phyloP scores from a whole-genome alignment of 2,888 invertebrate species.

The Ophion costatus region DNA sequence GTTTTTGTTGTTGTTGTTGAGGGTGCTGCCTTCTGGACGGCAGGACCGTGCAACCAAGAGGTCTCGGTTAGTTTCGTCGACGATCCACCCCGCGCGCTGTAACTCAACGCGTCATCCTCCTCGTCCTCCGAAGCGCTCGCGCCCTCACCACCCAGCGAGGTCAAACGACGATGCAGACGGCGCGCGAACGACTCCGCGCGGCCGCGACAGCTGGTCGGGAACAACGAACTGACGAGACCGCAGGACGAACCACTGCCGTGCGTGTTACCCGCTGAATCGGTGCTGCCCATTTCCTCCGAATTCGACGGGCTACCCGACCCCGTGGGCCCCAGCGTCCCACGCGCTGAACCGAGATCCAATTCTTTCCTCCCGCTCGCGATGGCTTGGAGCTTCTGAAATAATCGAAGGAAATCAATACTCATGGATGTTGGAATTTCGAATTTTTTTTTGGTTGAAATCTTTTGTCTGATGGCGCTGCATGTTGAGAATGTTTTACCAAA shows the following conservation, averaged over 20 bases:
- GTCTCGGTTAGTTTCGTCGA: slow-evolving; percentile 73
- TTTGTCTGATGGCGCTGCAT: no score
- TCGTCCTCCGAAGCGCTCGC: slow-evolving; percentile 59
- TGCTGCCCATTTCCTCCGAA: slow-evolving; percentile 75
- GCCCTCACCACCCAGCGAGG: slow-evolving; percentile 87
- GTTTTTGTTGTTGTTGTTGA: slow-evolving; percentile 59
- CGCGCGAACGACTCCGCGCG: slow-evolving; percentile 93
- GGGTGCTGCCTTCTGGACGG: not conserved
- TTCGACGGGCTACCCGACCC: slow-evolving; percentile 9
- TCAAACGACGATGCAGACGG: slow-evolving; percentile 90
- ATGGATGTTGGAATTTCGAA: no score
- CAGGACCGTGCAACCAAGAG: slow-evolving; percentile 73
- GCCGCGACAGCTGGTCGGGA: slow-evolving; percentile 90
- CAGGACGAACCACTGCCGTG: slow-evolving; percentile 84
- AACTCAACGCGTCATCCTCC: slow-evolving; percentile 35
- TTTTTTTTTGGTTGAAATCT: no score
- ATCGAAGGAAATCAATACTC: no score
- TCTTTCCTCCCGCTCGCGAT: slow-evolving; percentile 1
- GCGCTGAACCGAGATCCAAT: not conserved
- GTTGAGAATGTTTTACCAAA: no score
- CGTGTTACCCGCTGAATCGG: slow-evolving; percentile 84
- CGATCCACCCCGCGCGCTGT: not conserved
- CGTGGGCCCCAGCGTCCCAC: not conserved
- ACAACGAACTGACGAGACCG: slow-evolving; percentile 78
- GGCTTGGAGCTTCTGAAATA: slow-evolving; percentile 30